These are phyloP conservation scores for Hyposoter dolosus DNA, from an alignment of 2,888 invertebrate genomes.

Conservation along the genomic window DNA sequence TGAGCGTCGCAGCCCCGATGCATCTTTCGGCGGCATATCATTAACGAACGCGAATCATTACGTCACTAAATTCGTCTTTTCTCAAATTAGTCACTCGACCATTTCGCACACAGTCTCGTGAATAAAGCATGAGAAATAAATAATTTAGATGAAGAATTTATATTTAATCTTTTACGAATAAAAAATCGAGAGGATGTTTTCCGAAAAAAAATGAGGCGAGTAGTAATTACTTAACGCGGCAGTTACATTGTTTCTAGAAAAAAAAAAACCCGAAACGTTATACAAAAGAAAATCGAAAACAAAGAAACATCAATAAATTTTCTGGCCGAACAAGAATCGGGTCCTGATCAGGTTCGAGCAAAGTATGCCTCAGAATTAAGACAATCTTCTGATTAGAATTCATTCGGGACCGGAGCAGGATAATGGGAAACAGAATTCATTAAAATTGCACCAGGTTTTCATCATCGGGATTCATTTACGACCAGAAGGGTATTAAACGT, in stretches of 20 bases:
- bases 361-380: too few relatives aligned
- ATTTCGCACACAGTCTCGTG: neutral
- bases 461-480: too few relatives aligned
- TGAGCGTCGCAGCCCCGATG: constrained; percentile 2
- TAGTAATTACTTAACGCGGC: neutral
- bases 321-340: too few relatives aligned
- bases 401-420: too few relatives aligned
- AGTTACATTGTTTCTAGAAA: neutral
- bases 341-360: too few relatives aligned
- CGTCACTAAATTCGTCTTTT: neutral
- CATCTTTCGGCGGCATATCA: constrained; percentile 43
- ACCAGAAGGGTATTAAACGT: too few relatives aligned
- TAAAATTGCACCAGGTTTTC: too few relatives aligned
- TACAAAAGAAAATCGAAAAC: too few relatives aligned
- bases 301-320: too few relatives aligned
- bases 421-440: too few relatives aligned
- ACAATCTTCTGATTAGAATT: too few relatives aligned
- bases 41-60: constrained; percentile 16
- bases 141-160: neutral
- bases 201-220: neutral
- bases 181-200: neutral
- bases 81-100: neutral
- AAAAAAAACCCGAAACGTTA: neutral
- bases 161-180: neutral
- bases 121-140: neutral